Evolutionary conservation across 2,797 vertebrate genomes (phyloP), one percentile per base, ranked within the genome.

Genomic region (Avahi laniger): DNA sequence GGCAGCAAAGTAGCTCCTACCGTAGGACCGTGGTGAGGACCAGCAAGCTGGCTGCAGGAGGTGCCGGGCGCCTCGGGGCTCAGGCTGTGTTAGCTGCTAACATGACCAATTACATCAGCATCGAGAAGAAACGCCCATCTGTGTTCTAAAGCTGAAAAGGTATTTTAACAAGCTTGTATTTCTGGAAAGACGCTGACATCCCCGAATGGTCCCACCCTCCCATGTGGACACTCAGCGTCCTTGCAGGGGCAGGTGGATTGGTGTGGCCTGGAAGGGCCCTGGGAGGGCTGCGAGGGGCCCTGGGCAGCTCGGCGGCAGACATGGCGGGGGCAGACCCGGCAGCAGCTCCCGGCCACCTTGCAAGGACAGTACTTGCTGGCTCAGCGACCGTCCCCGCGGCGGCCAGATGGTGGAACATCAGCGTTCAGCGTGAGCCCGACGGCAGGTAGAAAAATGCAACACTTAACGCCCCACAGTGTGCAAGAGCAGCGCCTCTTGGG

Each of bases 31-130:
- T 0, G 24, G 2, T 1, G 24, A 3, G 46, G 35, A 38, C 17
- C n/a, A 1, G n/a, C 0, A 5, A 15, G 50, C 50, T 50, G 50
- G 15, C 15, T 4, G 0, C 2, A 18, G 61, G n/a, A 18, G 2
- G 18, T 5, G 22, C n/a, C 11, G 0, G 4, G 11, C 1, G 0
- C 81, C 35, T 12, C 0, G 0, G 61, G 73, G 11, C n/a, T 33
- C n/a, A 0, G 48, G 4, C 2, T 22, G n/a, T 0, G 0, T 4
- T 1, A 20, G 9, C 84, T 67, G 7, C 33, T 24, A 24, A 50
- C 13, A 1, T 24, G 7, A 33, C 12, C n/a, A 14, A 0, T 24
- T 1, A 38, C 8, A 35, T 38, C 59, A 20, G 35, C 35, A 0
- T 35, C 46, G 24, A 75, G 81, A 46, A 72, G 73, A 52, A 48